Evolutionary conservation across 2,797 vertebrate species (phyloP), one percentile per base, ranked within the genome.

Genomic region (Sebastes trivittatus): DNA sequence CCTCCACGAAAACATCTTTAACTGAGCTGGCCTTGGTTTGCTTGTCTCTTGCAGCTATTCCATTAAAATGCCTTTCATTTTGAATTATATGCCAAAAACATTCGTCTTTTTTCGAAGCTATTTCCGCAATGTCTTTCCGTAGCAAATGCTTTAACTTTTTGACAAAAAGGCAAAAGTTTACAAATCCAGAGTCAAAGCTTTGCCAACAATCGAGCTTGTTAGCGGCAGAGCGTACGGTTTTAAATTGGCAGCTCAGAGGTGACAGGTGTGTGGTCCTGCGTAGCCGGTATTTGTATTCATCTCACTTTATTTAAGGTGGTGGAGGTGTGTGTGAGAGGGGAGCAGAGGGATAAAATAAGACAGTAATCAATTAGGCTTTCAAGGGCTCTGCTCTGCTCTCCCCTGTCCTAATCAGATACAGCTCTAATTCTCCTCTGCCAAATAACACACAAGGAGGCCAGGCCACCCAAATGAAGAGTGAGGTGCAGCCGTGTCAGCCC

Each of bases 281-380:
- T 89, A 75, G 78, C 81, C 54, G 60, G 81, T 80, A 87, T 95
- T 94, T 94, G 91, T 95, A 94, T 94, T 95, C 92, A 88, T 84
- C 86, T 91, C 86, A 88, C 87, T 92, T 90, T 89, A 87, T 87
- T 91, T 89, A 87, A 93, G 78, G 79, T 46, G 42, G 42, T 46
- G 83, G 77, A 90, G 84, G 73, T 86, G 79, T 89, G 83, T 62
- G 80, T 49, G 64, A 49, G 78, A 71, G 63, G 64, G 74, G 49
- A 75, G 67, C 64, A 66, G 68, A 56, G 70, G 86, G 81, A 88
- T 88, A 80, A 76, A 72, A 76, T 85, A 86, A 82, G 64, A 89
- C 78, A 83, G 82, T 88, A 93, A 94, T 95, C 92, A 95, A 94
- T 94, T 93, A 92, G 80, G 83, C 80, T 92, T 93, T 92, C 87